These are phyloP conservation scores for Petrocephalus schoutedeni DNA, from an alignment of 2,797 vertebrate genomes.

Conservation along the genomic window DNA sequence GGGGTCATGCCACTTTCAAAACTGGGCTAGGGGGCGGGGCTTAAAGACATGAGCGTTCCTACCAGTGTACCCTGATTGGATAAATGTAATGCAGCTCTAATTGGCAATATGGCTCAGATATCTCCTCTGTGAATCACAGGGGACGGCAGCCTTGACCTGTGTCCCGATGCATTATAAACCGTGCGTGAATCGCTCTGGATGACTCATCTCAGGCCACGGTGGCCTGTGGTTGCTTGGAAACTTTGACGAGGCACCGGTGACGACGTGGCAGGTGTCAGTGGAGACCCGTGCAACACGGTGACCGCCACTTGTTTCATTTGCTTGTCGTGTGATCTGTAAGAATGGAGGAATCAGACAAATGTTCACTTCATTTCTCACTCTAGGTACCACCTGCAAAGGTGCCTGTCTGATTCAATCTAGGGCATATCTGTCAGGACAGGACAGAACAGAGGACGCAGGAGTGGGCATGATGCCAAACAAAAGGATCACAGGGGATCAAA, in stretches of 20 bases:
- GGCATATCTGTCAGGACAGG: too few relatives aligned
- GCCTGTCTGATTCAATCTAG: not conserved
- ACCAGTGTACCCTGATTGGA: not conserved
- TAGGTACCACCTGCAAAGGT: not conserved
- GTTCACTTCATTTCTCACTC: not conserved
- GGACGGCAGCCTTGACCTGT: not conserved
- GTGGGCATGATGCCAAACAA: too few relatives aligned
- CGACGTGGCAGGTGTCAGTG: not conserved
- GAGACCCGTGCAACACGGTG: not conserved
- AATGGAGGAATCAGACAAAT: too few relatives aligned
- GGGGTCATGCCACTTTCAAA: not conserved
- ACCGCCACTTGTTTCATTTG: not conserved
- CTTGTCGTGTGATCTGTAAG: not conserved
- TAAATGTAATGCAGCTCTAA: not conserved
- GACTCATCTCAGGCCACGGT: slow-evolving; percentile 7
- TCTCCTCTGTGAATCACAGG: not conserved
- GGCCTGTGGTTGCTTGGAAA: slow-evolving; percentile 18
- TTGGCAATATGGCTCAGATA: not conserved
- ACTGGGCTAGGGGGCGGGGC: not conserved
- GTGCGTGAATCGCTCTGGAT: not conserved
- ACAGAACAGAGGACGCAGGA: too few relatives aligned
- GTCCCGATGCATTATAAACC: not conserved
- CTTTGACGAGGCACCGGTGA: not conserved
- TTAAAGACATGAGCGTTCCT: not conserved
- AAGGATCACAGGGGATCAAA: too few relatives aligned